Percentiles rank a stretch among this genome's conserved stretches.
Evolutionary conservation across 2,797 vertebrate species (phyloP).

Genomic region (Periparus ater): DNA sequence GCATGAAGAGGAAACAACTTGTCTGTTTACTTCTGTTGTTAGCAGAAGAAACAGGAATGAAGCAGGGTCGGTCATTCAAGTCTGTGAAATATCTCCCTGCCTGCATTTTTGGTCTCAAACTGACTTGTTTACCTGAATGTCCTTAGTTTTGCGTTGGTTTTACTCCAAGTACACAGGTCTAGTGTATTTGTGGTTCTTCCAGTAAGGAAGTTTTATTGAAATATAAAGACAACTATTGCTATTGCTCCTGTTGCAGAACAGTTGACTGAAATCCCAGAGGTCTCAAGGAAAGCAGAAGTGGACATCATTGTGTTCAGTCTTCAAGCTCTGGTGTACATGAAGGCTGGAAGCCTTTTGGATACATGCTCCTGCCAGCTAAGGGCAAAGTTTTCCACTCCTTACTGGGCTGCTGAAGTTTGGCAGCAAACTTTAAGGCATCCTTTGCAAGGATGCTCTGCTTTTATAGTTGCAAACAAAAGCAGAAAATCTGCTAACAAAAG

Average conservation of each 20-base stretch:
- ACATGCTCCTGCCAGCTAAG: neutral
- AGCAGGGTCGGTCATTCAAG: accelerated
- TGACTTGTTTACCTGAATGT: neutral
- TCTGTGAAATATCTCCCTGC: neutral
- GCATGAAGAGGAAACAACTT: neutral
- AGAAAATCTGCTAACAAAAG: neutral
- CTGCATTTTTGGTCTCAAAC: neutral
- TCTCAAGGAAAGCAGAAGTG: neutral
- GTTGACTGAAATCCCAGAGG: neutral
- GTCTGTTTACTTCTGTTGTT: neutral
- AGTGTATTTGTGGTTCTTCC: neutral
- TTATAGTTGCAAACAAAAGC: neutral
- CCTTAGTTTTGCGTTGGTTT: neutral
- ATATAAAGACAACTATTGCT: neutral
- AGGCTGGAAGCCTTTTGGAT: neutral
- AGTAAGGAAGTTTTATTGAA: neutral
- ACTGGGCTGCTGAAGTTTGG: neutral
- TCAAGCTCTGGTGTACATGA: neutral
- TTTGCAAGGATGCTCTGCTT: neutral
- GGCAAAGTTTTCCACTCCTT: neutral
- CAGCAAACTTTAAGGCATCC: neutral
- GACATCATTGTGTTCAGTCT: neutral
- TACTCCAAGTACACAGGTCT: neutral
- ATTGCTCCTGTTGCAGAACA: neutral
- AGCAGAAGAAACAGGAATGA: neutral